Evolutionary conservation across 30 jellyfish, hydroid and myxozoan species (phyloP).

Genomic region (Aurelia sp.): DNA sequence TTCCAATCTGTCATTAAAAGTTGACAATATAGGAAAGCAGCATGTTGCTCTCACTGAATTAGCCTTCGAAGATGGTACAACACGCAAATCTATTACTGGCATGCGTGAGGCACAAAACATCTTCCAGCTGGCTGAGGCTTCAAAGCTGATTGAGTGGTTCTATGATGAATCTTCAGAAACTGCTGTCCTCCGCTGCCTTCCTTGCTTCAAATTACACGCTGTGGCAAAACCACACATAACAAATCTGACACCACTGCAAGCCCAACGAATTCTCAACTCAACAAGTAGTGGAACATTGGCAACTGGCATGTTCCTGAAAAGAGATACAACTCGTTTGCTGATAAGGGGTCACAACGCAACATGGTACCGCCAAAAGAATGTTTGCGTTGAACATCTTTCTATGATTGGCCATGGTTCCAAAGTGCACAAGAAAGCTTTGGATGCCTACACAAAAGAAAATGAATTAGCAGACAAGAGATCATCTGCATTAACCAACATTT

Average conservation of each 20-base stretch:
- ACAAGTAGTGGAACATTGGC: conserved; percentile 22
- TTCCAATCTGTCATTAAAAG: conserved; percentile 21
- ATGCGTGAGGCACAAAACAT: conserved; percentile 33
- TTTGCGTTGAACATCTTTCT: conserved; percentile 9
- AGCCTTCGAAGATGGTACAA: conserved; percentile 30
- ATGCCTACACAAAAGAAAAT: neutral
- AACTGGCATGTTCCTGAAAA: conserved; percentile 24
- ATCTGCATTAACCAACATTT: conserved; percentile 13
- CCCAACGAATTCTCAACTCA: conserved; percentile 22
- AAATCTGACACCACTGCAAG: conserved; percentile 34
- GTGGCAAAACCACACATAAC: conserved; percentile 1
- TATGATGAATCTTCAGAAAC: conserved; percentile 29
- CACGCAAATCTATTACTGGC: neutral
- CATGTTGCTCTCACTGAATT: conserved; percentile 19
- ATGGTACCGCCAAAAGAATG: conserved; percentile 22
- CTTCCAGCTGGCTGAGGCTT: conserved; percentile 11
- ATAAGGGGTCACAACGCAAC: conserved; percentile 5
- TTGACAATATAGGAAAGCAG: conserved; percentile 41
- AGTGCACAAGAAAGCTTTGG: conserved; percentile 15
- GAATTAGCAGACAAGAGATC: neutral
- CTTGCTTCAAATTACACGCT: conserved; percentile 15
- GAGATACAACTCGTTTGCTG: neutral
- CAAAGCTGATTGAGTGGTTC: conserved; percentile 52
- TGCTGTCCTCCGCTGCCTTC: conserved; percentile 38
- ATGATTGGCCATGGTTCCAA: conserved; percentile 21